Evolutionary conservation across 2,888 invertebrate species (phyloP), one percentile per base, ranked within the genome.

Genomic region (Tipula unca): DNA sequence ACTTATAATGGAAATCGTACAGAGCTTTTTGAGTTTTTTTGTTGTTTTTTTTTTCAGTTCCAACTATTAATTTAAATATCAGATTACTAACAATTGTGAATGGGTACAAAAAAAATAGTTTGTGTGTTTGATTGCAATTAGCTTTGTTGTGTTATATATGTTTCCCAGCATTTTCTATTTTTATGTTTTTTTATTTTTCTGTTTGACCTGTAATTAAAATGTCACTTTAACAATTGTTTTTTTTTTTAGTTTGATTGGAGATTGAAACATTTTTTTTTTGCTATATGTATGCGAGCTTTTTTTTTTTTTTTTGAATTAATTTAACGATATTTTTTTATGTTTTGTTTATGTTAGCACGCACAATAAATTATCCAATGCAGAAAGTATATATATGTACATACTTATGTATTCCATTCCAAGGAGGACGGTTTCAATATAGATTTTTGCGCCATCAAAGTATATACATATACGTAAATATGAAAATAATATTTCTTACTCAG

Each of bases 121-220:
- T 69, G 69, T 69, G 25, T 69, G 69, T 69, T 69, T 69, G 25
- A 69, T 69, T 69, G 69, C 69, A 69, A 69, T 69, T 69, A 69
- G 69, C 69, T 69, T 48, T 69, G 69, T 25, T 69, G 25, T 69
- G 69, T 25, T 69, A 48, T 69, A 17, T 48, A 25, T 69, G 10
- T 20, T 69, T 69, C 17, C 69, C 69, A 69, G 25, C 48, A n/a
- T 48, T 17, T n/a, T 48, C n/a, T 54, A 54, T 17, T 69, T 69
- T 69, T 48, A n/a, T 17, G 17, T 48, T 35, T n/a, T n/a, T n/a
- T 17, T 48, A 17, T 25, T 25, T 69, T 69, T 69, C 13, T 69
- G n/a, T 69, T 69, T 69, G 69, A 69, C 69, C 69, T 69, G 69
- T 69, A 69, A 69, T 69, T 69, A 69, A 69, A 69, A 69, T 69